Evolutionary conservation across 2,888 invertebrate genomes (phyloP).

Genomic region (Caenorhabditis sinica): DNA sequence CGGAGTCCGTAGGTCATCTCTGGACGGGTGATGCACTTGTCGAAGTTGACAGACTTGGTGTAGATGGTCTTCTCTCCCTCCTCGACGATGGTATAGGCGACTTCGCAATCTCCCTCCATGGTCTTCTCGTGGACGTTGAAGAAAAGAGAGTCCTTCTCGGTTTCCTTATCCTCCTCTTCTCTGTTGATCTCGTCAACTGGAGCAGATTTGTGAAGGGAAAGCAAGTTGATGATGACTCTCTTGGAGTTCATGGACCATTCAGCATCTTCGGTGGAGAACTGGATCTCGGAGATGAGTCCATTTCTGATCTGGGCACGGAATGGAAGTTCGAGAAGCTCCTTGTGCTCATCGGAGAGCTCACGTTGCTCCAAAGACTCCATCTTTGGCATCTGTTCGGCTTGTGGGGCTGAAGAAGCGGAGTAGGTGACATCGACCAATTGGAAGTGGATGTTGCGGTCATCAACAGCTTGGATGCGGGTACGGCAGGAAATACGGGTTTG

Average conservation of each 20-base stretch:
- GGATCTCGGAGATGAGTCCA: slow-evolving; percentile 72
- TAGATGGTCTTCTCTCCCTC: slow-evolving; percentile 60
- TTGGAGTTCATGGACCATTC: slow-evolving; percentile 82
- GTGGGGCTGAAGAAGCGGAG: slow-evolving; percentile 45
- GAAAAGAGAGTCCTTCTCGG: slow-evolving; percentile 46
- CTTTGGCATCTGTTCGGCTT: slow-evolving; percentile 57
- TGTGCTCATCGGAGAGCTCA: slow-evolving; percentile 61
- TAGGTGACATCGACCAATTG: slow-evolving; percentile 55
- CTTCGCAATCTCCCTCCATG: slow-evolving; percentile 81
- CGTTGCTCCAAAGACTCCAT: slow-evolving; percentile 70
- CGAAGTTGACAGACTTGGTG: slow-evolving; percentile 84
- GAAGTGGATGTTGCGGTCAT: slow-evolving; percentile 63
- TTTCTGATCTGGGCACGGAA: slow-evolving; percentile 67
- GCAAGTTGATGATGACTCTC: slow-evolving; percentile 79
- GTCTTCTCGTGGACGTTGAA: slow-evolving; percentile 70
- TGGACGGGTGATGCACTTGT: slow-evolving; percentile 84
- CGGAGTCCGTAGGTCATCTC: slow-evolving; percentile 66
- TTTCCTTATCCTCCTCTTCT: slow-evolving; percentile 32
- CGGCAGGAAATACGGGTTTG: slow-evolving; percentile 65
- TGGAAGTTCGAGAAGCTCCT: slow-evolving; percentile 69
- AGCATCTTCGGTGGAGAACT: slow-evolving; percentile 74
- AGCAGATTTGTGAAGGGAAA: slow-evolving; percentile 72
- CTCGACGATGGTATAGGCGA: slow-evolving; percentile 68
- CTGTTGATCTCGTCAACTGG: slow-evolving; percentile 49
- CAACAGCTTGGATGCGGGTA: slow-evolving; percentile 62